Evolutionary conservation across 2,888 invertebrate genomes (phyloP).

Genomic region (Tipula vernalis): DNA sequence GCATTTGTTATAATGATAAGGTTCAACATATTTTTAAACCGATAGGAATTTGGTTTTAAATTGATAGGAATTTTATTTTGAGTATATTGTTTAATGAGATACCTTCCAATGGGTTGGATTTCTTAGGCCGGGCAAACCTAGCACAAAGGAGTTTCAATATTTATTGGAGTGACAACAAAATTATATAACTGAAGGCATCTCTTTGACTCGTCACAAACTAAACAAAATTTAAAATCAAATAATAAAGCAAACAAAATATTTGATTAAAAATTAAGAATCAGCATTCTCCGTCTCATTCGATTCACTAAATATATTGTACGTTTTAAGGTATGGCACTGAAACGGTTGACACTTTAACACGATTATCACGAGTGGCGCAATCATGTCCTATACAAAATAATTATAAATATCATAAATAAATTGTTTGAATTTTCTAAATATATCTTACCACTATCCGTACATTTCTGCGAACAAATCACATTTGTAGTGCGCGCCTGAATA

Average conservation of each 20-base stretch:
- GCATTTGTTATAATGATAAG: too few species aligned
- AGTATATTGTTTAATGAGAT: too few species aligned
- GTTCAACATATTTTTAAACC: too few species aligned
- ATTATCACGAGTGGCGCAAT: background rate
- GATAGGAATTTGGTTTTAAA: too few species aligned
- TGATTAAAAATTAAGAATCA: background rate
- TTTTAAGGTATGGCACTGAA: background rate
- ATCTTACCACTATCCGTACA: constrained; percentile 24
- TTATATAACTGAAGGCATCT: background rate
- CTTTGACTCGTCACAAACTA: background rate
- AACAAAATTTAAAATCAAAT: background rate
- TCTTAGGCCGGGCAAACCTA: too few species aligned
- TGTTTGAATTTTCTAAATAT: background rate
- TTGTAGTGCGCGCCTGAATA: constrained; percentile 35
- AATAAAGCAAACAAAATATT: background rate
- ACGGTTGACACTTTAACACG: background rate
- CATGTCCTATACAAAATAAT: background rate
- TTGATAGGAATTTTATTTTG: too few species aligned
- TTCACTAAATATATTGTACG: background rate
- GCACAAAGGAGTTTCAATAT: too few species aligned
- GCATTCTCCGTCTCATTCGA: background rate
- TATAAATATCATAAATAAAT: background rate
- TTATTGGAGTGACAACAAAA: too few species aligned
- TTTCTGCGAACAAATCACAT: constrained; percentile 32
- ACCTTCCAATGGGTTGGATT: too few species aligned